phyloP scores from a whole-genome alignment of 2,113 vertebrate species.

The Climacteris rufus region DNA sequence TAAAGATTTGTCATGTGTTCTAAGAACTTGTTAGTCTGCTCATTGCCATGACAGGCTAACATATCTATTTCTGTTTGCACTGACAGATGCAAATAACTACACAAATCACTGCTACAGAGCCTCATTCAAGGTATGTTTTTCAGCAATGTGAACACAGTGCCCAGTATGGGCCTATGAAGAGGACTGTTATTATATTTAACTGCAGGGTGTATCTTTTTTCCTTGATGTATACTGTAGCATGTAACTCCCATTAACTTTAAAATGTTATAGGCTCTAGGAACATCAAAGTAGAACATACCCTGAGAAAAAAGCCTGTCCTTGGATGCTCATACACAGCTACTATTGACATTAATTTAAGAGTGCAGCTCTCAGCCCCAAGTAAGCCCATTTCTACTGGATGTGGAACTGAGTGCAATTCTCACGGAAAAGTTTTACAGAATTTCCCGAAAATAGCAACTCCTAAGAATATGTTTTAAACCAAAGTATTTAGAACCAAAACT shows the following conservation, averaged over 20 bases:
- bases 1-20: background rate
- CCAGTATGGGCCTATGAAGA: background rate
- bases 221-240: background rate
- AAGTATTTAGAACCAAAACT: background rate
- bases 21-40: background rate
- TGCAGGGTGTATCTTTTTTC: background rate
- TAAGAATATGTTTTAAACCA: background rate
- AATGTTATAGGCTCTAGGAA: background rate
- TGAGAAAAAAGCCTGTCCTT: background rate
- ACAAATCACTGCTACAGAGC: background rate
- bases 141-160: background rate
- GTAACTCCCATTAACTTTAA: conserved; percentile 15
- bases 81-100: background rate
- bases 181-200: background rate
- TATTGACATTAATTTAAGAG: background rate
- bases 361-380: background rate
- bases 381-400: background rate
- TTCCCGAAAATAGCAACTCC: background rate
- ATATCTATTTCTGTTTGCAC: background rate
- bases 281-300: background rate
- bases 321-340: background rate
- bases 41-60: background rate
- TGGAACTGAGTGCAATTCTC: background rate
- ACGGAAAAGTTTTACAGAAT: background rate
- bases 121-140: background rate